Evolutionary conservation across 2,797 vertebrate genomes (phyloP).

Genomic region (Pelobates cultripes): DNA sequence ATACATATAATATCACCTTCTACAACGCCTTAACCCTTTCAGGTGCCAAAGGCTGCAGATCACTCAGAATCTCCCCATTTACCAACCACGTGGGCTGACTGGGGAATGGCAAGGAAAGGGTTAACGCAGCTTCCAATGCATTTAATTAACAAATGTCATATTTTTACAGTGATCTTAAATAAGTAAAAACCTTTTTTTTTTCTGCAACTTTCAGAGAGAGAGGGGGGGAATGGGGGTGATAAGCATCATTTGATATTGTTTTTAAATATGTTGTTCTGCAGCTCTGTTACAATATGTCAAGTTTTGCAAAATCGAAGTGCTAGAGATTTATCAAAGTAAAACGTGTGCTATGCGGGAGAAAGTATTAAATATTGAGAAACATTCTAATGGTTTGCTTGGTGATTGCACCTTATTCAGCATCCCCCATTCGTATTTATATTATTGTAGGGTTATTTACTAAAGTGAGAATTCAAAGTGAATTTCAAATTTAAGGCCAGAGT

Average conservation of each 20-base stretch:
- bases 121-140: neutral
- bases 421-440: too few species aligned
- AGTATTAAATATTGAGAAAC: too few species aligned
- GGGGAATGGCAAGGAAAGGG: neutral
- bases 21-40: constrained; percentile 4
- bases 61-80: neutral
- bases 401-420: too few species aligned
- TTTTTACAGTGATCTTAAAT: constrained; percentile 26
- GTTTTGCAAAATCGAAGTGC: too few species aligned
- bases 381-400: too few species aligned
- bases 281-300: neutral
- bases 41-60: neutral
- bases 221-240: neutral
- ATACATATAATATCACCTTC: constrained; percentile 20
- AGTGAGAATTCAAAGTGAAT: too few species aligned
- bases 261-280: constrained; percentile 34
- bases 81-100: too few species aligned
- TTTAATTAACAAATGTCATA: constrained; percentile 35
- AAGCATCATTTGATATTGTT: neutral
- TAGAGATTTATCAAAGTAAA: too few species aligned
- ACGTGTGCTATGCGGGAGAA: too few species aligned
- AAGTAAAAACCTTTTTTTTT: constrained; percentile 16
- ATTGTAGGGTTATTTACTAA: too few species aligned
- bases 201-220: constrained; percentile 9
- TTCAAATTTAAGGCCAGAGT: too few species aligned